phyloP scores from a whole-genome alignment of 2,113 vertebrate genomes.

The Phaethornis superciliosus region DNA sequence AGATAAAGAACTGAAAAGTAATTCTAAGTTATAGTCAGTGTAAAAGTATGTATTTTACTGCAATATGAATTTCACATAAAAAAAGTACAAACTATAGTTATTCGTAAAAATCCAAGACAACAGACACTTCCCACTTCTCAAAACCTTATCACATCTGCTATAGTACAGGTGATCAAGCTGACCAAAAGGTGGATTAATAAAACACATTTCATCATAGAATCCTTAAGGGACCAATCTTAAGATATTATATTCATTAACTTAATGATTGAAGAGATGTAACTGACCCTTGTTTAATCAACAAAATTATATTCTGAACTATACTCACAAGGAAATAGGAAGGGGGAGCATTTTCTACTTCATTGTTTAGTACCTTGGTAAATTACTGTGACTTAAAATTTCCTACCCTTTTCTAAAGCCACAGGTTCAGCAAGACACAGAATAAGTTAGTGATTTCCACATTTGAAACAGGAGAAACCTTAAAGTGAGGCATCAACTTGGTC shows the following conservation, averaged over 20 bases:
- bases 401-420: neutral
- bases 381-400: neutral
- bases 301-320: neutral
- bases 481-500: neutral
- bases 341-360: neutral
- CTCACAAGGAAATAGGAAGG: neutral
- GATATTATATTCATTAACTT: neutral
- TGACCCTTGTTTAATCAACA: neutral
- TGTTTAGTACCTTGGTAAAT: neutral
- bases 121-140: neutral
- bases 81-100: neutral
- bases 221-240: neutral
- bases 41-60: neutral
- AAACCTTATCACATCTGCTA: neutral
- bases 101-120: neutral
- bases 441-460: neutral
- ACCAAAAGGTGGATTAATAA: neutral
- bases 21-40: neutral
- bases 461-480: neutral
- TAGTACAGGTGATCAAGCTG: neutral
- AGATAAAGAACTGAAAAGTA: neutral
- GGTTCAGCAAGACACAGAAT: neutral
- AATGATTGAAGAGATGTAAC: neutral
- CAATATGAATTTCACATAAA: neutral
- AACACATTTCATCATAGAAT: neutral